These are phyloP conservation scores for Anolis apletophallus DNA, from an alignment of 2,797 vertebrate genomes.

Conservation along the genomic window DNA sequence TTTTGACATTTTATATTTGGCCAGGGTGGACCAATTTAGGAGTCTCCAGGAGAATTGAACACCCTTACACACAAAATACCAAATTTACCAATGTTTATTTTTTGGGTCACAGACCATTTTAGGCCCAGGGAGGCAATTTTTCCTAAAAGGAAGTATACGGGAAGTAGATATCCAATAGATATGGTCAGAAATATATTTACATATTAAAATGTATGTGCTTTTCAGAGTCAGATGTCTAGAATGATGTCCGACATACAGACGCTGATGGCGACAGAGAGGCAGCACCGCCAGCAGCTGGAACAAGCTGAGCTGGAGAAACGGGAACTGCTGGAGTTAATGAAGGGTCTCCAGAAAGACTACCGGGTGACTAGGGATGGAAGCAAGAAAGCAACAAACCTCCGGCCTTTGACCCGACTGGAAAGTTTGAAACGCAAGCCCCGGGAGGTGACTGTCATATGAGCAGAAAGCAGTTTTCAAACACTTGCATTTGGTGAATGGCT, in stretches of 20 bases:
- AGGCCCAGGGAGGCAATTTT: not conserved
- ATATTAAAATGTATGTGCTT: not conserved
- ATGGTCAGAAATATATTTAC: not conserved
- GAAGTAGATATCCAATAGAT: too few species aligned
- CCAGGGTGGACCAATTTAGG: too few species aligned
- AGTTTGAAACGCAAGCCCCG: constrained; percentile 86
- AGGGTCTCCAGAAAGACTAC: constrained; percentile 80
- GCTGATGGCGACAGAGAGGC: constrained; percentile 85
- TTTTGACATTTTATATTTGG: not conserved
- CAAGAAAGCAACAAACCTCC: constrained; percentile 74
- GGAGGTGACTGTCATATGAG: constrained; percentile 80
- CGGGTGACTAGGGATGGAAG: constrained; percentile 72
- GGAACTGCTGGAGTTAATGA: constrained; percentile 86
- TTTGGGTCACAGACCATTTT: not conserved
- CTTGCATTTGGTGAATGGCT: not conserved
- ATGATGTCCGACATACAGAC: constrained; percentile 86
- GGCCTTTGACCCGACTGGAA: constrained; percentile 80
- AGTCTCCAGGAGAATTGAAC: too few species aligned
- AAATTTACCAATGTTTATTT: not conserved
- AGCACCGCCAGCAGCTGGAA: constrained; percentile 87
- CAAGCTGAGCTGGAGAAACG: constrained; percentile 87
- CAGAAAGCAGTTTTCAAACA: constrained; percentile 36
- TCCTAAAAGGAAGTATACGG: too few species aligned
- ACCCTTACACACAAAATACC: too few species aligned
- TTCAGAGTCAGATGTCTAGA: constrained; percentile 87